Evolutionary conservation across 2,113 vertebrate species (phyloP), one percentile per base, ranked within the genome.

Genomic region (Hydrolagus affinis): DNA sequence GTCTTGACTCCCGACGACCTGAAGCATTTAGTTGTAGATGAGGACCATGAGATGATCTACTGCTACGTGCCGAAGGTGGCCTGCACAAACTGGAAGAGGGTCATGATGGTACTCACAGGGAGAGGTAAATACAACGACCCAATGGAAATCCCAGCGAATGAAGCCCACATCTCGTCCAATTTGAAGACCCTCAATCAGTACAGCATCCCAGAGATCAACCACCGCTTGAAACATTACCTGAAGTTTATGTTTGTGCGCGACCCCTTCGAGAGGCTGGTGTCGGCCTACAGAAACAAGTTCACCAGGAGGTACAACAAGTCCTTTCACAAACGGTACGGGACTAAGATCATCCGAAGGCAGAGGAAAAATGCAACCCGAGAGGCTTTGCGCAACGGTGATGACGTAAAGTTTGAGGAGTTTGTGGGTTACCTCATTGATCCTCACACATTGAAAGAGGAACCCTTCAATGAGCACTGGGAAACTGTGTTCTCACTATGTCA

Each of bases 11-110:
- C 97, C 1, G 95, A 87, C 0, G 97, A 98, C 91, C 96, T 99
- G 78, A 97, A 95, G 87, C 97, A 99, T 87, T 91, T 99, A 21
- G 96, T 99, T 0, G 98, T 99, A 89, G 98, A 99, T 1, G 98
- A 99, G 87, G 96, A 97, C 77, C 97, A 99, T 11, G 96, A 97
- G 88, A 94, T 99, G 88, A 97, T 99, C 91, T 99, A 99, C 88
- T 99, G 98, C 91, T 99, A 99, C 0, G 98, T 99, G 56, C 98
- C 97, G 89, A 99, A 99, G 90, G 98, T 99, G 90, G 98, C 98
- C 32, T 99, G 98, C 86, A 99, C 97, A 90, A 99, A 99, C 93
- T 99, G 97, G 97, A 99, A 99, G 89, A 93, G 98, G 14, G 96
- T 99, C 85, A 98, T 99, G 97, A 98, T 99, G 97, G 98, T 99